These are phyloP conservation scores for Hycleus cichorii DNA, from an alignment of 1,140 invertebrate species.

Conservation along the genomic window DNA sequence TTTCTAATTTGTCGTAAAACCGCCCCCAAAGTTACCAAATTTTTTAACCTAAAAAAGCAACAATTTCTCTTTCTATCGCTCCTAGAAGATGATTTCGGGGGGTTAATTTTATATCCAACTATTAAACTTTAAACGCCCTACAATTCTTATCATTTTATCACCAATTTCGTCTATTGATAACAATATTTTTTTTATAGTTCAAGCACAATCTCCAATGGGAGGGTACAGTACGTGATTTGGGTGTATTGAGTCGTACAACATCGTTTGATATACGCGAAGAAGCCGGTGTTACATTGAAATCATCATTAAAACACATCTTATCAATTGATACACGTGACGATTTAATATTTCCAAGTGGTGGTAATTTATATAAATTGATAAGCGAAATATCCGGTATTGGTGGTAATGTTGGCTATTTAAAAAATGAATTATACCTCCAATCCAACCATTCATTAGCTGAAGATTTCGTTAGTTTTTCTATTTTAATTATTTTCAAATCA, in stretches of 20 bases:
- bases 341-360: conserved; percentile 65
- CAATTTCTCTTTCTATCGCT: too few relatives aligned
- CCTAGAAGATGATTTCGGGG: too few relatives aligned
- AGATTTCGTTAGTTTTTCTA: conserved; percentile 53
- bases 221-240: conserved; percentile 67
- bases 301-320: conserved; percentile 69
- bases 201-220: conserved; percentile 80
- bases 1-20: too few relatives aligned
- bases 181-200: conserved; percentile 42
- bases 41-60: too few relatives aligned
- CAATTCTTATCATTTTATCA: too few relatives aligned
- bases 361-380: conserved; percentile 58
- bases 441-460: conserved; percentile 60
- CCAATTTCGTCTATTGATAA: too few relatives aligned
- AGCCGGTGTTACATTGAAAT: conserved; percentile 79
- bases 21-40: too few relatives aligned
- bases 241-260: conserved; percentile 51
- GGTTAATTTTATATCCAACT: too few relatives aligned
- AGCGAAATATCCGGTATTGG: conserved; percentile 81
- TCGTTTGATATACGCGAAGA: conserved; percentile 77
- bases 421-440: conserved; percentile 73
- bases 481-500: conserved; percentile 4
- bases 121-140: too few relatives aligned
- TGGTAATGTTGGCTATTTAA: conserved; percentile 78
- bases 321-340: conserved; percentile 72